Percentiles rank a stretch among this genome's conserved stretches.
Conservation (phyloP, 2,888 invertebrate species). For the Ornithoptera priamus region DNA sequence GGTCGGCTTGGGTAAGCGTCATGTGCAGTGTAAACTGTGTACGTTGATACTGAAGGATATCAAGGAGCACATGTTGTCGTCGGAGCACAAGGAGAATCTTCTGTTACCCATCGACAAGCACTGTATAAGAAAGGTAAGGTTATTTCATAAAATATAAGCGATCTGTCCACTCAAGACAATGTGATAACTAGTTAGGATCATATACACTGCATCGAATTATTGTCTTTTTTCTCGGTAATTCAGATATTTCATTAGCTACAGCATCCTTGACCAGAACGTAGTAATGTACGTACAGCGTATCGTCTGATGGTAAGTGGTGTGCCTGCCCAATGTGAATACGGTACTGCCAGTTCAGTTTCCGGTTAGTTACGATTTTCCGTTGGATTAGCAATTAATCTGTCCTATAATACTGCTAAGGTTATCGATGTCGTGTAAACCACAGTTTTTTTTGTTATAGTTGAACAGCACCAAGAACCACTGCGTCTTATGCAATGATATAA, state of each 20-base stretch:
- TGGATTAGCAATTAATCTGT: too few relatives aligned
- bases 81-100: constrained; percentile 8
- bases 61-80: constrained; percentile 4
- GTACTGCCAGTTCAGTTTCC: too few relatives aligned
- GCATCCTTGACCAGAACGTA: too few relatives aligned
- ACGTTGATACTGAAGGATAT: background rate
- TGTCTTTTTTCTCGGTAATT: too few relatives aligned
- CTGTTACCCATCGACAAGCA: constrained; percentile 15
- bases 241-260: too few relatives aligned
- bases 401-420: too few relatives aligned
- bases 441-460: constrained; percentile 15
- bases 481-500: constrained; percentile 21
- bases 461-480: constrained; percentile 7
- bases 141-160: background rate
- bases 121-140: constrained; percentile 18
- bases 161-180: background rate
- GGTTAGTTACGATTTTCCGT: too few relatives aligned
- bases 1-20: background rate
- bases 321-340: too few relatives aligned
- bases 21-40: constrained; percentile 19
- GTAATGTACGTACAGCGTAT: too few relatives aligned
- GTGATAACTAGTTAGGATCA: background rate
- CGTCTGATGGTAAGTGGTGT: too few relatives aligned
- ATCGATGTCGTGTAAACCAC: background rate
- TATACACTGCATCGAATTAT: background rate